phyloP scores from a whole-genome alignment of 1,140 invertebrate genomes.

The Limonius californicus region DNA sequence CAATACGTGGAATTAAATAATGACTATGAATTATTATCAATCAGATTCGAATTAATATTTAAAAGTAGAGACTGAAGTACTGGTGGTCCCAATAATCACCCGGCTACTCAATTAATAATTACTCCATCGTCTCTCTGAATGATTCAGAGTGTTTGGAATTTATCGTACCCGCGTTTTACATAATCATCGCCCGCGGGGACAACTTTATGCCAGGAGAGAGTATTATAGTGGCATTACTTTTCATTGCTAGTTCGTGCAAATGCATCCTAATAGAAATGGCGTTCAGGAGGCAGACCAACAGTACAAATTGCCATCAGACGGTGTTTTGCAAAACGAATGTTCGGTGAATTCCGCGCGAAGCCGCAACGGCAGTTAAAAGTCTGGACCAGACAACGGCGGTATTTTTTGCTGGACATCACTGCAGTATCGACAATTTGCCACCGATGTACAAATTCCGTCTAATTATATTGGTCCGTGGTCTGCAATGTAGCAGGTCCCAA shows the following conservation, averaged over 20 bases:
- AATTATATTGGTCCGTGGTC: conserved; percentile 12
- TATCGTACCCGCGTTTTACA: neutral
- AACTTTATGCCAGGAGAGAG: neutral
- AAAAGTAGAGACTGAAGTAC: too few species aligned
- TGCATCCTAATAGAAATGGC: neutral
- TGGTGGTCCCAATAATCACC: too few species aligned
- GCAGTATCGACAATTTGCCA: conserved; percentile 14
- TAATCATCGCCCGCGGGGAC: conserved; percentile 2
- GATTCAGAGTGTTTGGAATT: conserved; percentile 2
- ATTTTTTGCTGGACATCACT: neutral
- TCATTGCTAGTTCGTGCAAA: neutral
- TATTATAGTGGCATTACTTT: conserved; percentile 1
- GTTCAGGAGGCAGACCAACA: too few species aligned
- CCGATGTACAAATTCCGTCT: conserved; percentile 13
- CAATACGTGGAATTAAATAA: too few species aligned
- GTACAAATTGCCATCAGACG: neutral
- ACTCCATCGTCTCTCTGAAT: neutral
- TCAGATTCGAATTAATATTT: too few species aligned
- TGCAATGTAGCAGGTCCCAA: conserved; percentile 10
- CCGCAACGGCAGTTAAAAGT: neutral
- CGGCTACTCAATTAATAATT: neutral
- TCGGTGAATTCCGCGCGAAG: too few species aligned
- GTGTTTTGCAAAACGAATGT: neutral
- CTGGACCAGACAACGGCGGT: conserved; percentile 1
- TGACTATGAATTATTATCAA: too few species aligned